Base-by-base conservation (phyloP, 1,140 invertebrate species). In the Eriocheir sinensis region DNA sequence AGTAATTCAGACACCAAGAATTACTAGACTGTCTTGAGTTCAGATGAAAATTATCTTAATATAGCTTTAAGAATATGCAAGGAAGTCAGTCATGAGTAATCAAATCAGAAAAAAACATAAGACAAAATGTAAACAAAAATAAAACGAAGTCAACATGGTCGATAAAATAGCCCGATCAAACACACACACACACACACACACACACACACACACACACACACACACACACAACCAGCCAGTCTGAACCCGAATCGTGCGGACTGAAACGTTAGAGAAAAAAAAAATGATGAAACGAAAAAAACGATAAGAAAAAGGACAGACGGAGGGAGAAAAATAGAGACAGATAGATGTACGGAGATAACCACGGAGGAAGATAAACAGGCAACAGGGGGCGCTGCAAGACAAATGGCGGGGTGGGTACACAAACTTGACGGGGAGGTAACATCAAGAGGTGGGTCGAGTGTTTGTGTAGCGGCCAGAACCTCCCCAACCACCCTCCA, bases 281-380 rank as follows among this genome's bases (percentile, higher is more conserved):
- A 38, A 86, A 21, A 36, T 38, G 21, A 34, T 34, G 6, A 36
- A 34, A 86, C 30, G 34, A 4, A 41, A 27, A 86, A 86, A 86
- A 83, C 80, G 36, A 83, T 9, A 83, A 3, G 38, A 15, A 38
- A 38, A n/a, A n/a, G n/a, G n/a, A n/a, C n/a, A n/a, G n/a, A n/a
- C n/a, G n/a, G 85, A 34, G 40, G 36, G 40, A 88, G 85, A 91
- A 34, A 91, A 53, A 91, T 17, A 72, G 89, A 44, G 40, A 88
- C 21, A 34, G 38, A 88, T 40, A 88, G 85, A 88, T 88, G 86
- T 44, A 40, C 38, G 8, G 17, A 41, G 40, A 89, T 89, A 72
- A n/a, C 60, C 60, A 72, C 60, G 60, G 60, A 72, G 60, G 27
- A 72, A 72, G 60, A 72, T 72, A 72, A 72, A 72, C 27, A 72